These are phyloP conservation scores for Eupithecia abbreviata DNA, from an alignment of 2,888 invertebrate species.

Conservation along the genomic window DNA sequence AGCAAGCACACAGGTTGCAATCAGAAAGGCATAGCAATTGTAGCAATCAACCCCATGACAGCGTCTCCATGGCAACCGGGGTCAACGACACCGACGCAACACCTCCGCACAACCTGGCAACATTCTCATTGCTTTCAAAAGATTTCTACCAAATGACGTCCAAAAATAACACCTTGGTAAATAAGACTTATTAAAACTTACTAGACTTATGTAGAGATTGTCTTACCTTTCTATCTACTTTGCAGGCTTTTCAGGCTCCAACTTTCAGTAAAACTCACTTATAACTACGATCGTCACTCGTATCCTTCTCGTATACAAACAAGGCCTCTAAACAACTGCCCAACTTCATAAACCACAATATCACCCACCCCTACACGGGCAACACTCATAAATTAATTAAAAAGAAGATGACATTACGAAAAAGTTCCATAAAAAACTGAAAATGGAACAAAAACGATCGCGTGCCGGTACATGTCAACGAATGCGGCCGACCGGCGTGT, in stretches of 20 bases:
- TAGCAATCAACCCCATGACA: constrained; percentile 63
- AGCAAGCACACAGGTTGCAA: constrained; percentile 26
- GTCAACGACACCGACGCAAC: constrained; percentile 71
- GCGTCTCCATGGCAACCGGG: constrained; percentile 73
- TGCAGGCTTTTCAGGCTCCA: neutral
- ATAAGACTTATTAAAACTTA: neutral
- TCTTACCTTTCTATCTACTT: neutral
- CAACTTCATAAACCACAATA: constrained; percentile 12
- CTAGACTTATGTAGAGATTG: neutral
- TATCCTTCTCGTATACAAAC: constrained; percentile 14
- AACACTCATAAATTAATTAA: constrained; percentile 45
- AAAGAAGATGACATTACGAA: constrained; percentile 64
- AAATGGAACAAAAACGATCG: constrained; percentile 77
- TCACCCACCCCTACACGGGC: constrained; percentile 41
- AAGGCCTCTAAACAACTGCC: constrained; percentile 8
- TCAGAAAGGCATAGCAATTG: constrained; percentile 49
- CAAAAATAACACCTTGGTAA: neutral
- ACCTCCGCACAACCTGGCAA: constrained; percentile 54
- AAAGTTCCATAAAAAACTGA: constrained; percentile 62
- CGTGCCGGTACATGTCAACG: constrained; percentile 79
- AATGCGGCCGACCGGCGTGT: constrained; percentile 72
- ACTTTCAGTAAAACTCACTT: neutral
- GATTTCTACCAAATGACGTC: neutral
- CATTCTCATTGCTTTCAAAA: neutral
- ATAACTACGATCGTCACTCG: neutral